Evolutionary conservation across 2,113 vertebrate genomes (phyloP).

Genomic region (Plotosus lineatus): DNA sequence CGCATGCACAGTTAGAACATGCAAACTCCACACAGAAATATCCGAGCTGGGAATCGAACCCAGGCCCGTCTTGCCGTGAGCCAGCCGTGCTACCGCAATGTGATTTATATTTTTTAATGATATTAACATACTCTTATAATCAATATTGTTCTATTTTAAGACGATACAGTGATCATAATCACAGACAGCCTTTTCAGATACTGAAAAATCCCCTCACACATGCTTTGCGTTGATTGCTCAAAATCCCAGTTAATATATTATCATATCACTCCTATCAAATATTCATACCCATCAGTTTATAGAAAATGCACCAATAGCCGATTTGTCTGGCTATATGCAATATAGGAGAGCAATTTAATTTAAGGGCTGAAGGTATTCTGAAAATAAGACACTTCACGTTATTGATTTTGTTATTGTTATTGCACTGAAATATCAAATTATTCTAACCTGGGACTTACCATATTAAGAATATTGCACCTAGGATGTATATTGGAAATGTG

Average conservation of each 20-base stretch:
- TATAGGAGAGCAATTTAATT: conserved; percentile 31
- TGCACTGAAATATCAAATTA: conserved; percentile 42
- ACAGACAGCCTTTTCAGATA: neutral
- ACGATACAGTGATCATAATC: neutral
- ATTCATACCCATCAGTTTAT: neutral
- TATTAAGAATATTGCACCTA: conserved; percentile 36
- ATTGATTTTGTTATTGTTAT: conserved; percentile 46
- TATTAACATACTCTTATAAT: neutral
- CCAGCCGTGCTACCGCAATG: too few relatives aligned
- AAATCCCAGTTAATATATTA: neutral
- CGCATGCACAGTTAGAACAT: too few relatives aligned
- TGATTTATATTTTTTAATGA: neutral
- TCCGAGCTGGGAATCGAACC: too few relatives aligned
- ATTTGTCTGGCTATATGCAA: neutral
- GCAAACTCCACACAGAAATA: too few relatives aligned
- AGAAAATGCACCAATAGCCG: neutral
- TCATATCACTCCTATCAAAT: conserved; percentile 26
- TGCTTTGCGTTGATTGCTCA: neutral
- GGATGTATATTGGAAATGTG: conserved; percentile 32
- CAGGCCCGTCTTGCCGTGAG: too few relatives aligned
- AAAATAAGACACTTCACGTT: conserved; percentile 12
- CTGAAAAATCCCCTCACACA: neutral
- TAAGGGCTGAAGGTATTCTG: conserved; percentile 30
- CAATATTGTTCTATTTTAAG: neutral
- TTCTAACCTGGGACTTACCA: conserved; percentile 37